These are phyloP conservation scores for Diadegma fenestrale DNA, from an alignment of 2,888 invertebrate species.

Conservation along the genomic window DNA sequence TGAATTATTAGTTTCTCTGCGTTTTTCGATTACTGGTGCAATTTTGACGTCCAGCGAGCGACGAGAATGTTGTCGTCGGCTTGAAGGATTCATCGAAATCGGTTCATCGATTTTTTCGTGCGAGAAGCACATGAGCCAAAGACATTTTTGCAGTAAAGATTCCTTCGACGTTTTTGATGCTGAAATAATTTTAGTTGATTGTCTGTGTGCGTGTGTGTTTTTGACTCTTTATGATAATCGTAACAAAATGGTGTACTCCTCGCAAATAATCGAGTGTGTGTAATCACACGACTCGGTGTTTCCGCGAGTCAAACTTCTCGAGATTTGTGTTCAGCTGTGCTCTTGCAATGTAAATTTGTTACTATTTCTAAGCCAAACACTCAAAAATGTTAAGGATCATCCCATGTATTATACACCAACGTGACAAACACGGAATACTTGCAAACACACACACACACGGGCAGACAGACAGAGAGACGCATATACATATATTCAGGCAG, in stretches of 20 bases:
- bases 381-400: constrained; percentile 73
- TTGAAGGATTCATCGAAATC: no score
- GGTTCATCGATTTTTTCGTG: neutral
- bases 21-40: no score
- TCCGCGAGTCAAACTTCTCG: constrained; percentile 39
- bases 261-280: constrained; percentile 9
- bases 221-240: neutral
- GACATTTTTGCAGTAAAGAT: neutral
- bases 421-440: neutral
- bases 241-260: neutral
- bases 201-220: neutral
- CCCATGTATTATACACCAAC: constrained; percentile 46
- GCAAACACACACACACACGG: neutral
- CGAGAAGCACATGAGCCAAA: neutral
- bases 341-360: constrained; percentile 75
- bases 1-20: no score
- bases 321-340: constrained; percentile 9
- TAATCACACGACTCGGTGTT: constrained; percentile 13
- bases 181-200: neutral
- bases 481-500: constrained; percentile 53
- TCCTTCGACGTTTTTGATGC: neutral
- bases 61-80: no score
- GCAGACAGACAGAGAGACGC: neutral
- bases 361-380: constrained; percentile 75
- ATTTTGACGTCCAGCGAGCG: no score